Percentiles rank a stretch among this genome's conserved stretches.
Conservation (phyloP, 53 echinoderm and acorn worm species). For the Henricia sp. region DNA sequence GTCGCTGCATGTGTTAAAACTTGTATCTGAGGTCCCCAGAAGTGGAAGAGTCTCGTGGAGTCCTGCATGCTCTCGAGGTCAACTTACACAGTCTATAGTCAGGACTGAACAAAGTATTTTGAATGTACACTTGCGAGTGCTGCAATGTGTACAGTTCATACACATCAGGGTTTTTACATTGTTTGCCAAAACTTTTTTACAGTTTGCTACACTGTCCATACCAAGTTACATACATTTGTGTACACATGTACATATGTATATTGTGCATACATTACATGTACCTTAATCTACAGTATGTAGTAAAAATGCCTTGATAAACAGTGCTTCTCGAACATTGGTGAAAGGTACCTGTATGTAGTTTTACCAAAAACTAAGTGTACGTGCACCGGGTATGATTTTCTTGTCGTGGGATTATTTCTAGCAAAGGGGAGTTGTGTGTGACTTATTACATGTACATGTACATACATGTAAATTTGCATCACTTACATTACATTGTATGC, state of each 20-base stretch:
- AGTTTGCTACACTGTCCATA: too few relatives aligned
- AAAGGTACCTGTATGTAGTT: neutral
- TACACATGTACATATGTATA: neutral
- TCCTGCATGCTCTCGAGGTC: too few relatives aligned
- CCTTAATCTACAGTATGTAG: constrained; percentile 4
- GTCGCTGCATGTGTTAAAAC: too few relatives aligned
- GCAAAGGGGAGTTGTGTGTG: too few relatives aligned
- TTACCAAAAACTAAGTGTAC: neutral
- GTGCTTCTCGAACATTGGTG: constrained; percentile 1
- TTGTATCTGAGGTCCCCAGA: too few relatives aligned
- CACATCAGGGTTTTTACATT: neutral
- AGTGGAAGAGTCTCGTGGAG: too few relatives aligned
- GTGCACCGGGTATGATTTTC: neutral
- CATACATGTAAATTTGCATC: neutral
- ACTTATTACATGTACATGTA: neutral
- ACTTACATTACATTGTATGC: neutral
- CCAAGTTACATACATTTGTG: too few relatives aligned
- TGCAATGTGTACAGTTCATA: neutral
- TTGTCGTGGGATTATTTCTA: neutral
- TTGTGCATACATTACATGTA: neutral
- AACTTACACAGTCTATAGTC: neutral
- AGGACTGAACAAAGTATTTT: neutral
- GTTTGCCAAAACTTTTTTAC: neutral
- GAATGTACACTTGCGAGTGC: neutral
- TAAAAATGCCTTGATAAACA: constrained; percentile 26